These are phyloP conservation scores for Drosophila jambulina DNA, from an alignment of 1,140 invertebrate species.

Conservation along the genomic window DNA sequence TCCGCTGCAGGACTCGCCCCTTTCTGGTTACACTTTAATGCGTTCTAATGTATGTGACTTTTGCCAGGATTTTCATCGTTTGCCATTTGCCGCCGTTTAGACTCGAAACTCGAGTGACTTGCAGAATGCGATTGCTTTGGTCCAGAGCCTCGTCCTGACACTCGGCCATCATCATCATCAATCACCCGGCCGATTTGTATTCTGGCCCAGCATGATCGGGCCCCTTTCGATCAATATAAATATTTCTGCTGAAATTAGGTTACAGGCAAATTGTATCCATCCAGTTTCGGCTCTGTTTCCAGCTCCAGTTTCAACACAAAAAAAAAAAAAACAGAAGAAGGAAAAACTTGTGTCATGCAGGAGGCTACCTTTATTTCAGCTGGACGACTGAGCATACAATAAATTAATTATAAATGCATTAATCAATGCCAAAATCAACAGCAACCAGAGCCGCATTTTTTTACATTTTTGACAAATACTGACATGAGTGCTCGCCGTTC, in stretches of 20 bases:
- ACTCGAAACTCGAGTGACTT: constrained; percentile 68
- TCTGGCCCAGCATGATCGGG: constrained; percentile 45
- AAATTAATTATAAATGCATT: constrained; percentile 84
- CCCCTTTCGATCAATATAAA: constrained; percentile 74
- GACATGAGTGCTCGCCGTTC: constrained; percentile 72
- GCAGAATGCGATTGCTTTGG: constrained; percentile 48
- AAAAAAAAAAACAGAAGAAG: constrained; percentile 2
- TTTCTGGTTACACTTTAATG: constrained; percentile 81
- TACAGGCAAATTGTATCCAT: constrained; percentile 65
- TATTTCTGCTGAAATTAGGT: constrained; percentile 82
- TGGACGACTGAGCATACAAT: constrained; percentile 62
- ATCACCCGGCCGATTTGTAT: constrained; percentile 58
- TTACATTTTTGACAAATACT: constrained; percentile 78
- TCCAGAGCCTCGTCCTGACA: constrained; percentile 54
- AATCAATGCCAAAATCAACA: constrained; percentile 78
- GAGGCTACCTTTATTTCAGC: constrained; percentile 35
- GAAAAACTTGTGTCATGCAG: constrained; percentile 67
- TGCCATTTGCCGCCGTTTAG: constrained; percentile 57
- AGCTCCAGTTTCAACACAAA: constrained; percentile 53
- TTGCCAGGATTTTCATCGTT: constrained; percentile 65
- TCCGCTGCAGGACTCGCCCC: constrained; percentile 48
- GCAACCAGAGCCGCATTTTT: constrained; percentile 30
- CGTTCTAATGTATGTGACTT: constrained; percentile 84
- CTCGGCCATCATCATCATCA: constrained; percentile 68
- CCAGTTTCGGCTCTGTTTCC: constrained; percentile 11